phyloP scores from a whole-genome alignment of 2,113 vertebrate species.

The Rhizomys pruinosus region DNA sequence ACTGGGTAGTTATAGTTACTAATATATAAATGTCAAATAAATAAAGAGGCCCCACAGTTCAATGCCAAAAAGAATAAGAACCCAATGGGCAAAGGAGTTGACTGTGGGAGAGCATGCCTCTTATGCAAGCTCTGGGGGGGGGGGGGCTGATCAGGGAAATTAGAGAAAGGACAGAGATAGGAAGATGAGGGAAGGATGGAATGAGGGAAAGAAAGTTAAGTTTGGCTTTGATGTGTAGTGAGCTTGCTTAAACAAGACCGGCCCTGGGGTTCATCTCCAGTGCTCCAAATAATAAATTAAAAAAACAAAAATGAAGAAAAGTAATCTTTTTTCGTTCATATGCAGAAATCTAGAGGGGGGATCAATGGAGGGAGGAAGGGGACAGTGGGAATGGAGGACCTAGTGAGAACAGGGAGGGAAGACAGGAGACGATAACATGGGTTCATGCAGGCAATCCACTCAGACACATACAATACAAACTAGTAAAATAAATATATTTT shows the following conservation, averaged over 20 bases:
- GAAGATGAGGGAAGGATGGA: no score
- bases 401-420: no score
- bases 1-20: not conserved
- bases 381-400: not conserved
- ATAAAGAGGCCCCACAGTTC: not conserved
- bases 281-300: not conserved
- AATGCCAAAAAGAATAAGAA: slow-evolving; percentile 35
- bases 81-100: not conserved
- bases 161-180: not conserved
- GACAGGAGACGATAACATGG: not conserved
- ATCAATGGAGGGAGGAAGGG: not conserved
- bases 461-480: no score
- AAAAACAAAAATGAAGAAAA: not conserved
- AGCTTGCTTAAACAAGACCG: no score
- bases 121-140: not conserved
- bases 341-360: not conserved
- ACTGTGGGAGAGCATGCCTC: not conserved
- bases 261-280: not conserved
- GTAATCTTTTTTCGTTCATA: not conserved
- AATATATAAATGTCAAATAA: slow-evolving; percentile 43
- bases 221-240: not conserved
- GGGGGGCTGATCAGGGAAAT: no score
- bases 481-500: no score
- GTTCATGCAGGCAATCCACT: no score
- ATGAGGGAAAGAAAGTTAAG: not conserved